phyloP scores from a whole-genome alignment of 2,888 invertebrate genomes.

The Peribatodes rhomboidaria region DNA sequence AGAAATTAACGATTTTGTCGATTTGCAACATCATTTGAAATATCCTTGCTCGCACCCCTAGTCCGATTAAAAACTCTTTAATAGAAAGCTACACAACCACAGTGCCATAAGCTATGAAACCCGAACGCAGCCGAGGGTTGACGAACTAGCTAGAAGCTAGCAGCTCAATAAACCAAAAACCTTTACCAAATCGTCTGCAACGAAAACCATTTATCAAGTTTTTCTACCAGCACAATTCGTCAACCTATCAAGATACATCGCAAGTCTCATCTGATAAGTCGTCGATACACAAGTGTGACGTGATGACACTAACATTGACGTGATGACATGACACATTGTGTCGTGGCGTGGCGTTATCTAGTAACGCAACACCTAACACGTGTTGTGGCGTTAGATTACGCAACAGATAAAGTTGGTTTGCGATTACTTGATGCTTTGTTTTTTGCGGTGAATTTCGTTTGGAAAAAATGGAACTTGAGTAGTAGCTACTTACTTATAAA shows the following conservation, averaged over 20 bases:
- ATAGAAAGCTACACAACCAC: no score
- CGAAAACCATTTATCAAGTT: constrained; percentile 34
- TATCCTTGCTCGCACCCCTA: no score
- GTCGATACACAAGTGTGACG: neutral
- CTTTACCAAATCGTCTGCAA: neutral
- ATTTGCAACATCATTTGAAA: no score
- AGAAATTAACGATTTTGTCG: no score
- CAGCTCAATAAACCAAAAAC: neutral
- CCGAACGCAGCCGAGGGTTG: no score
- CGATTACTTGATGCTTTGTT: constrained; percentile 16
- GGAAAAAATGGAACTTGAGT: no score
- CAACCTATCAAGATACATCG: constrained; percentile 33
- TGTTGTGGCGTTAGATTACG: constrained; percentile 29
- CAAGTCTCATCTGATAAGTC: constrained; percentile 11
- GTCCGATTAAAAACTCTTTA: no score
- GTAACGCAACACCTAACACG: constrained; percentile 3
- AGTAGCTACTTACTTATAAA: no score
- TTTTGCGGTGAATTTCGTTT: constrained; percentile 12
- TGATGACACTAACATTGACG: constrained; percentile 9
- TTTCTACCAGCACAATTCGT: constrained; percentile 44
- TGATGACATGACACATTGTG: no score
- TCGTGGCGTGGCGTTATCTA: constrained; percentile 10
- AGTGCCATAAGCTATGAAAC: no score
- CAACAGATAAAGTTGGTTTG: constrained; percentile 20
- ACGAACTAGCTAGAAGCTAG: no score